phyloP scores from a whole-genome alignment of 2,113 vertebrate genomes.

The Ictalurus furcatus region DNA sequence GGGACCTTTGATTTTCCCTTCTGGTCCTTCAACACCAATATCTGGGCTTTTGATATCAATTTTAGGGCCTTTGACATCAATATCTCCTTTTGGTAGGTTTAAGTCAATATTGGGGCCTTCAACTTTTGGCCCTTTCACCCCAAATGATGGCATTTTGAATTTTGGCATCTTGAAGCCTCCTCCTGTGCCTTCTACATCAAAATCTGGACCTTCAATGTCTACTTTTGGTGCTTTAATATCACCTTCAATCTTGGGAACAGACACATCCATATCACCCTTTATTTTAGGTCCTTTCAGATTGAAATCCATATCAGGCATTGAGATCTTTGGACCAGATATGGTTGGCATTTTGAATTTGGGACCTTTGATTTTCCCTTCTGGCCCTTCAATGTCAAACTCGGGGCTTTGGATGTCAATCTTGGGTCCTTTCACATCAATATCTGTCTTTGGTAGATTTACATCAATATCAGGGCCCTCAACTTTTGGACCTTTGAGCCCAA shows the following conservation, averaged over 20 bases:
- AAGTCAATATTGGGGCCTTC: neutral
- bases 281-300: too few relatives aligned
- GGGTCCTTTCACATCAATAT: too few relatives aligned
- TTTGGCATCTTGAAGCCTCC: constrained; percentile 27
- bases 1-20: constrained; percentile 50
- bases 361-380: constrained; percentile 52
- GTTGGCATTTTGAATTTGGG: constrained; percentile 69
- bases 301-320: too few relatives aligned
- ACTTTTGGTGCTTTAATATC: constrained; percentile 10
- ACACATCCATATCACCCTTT: neutral
- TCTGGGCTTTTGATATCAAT: constrained; percentile 30
- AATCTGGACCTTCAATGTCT: constrained; percentile 7
- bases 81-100: neutral
- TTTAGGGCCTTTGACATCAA: constrained; percentile 19
- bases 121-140: constrained; percentile 8
- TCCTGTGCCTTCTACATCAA: neutral
- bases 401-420: too few relatives aligned
- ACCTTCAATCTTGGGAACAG: constrained; percentile 22
- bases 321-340: too few relatives aligned
- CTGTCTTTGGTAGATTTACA: too few relatives aligned
- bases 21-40: constrained; percentile 54
- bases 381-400: constrained; percentile 52
- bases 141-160: constrained; percentile 27
- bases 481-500: too few relatives aligned
- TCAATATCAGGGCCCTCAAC: too few relatives aligned